Conservation (phyloP, 1,140 invertebrate genomes). For the Drosophila parvula region DNA sequence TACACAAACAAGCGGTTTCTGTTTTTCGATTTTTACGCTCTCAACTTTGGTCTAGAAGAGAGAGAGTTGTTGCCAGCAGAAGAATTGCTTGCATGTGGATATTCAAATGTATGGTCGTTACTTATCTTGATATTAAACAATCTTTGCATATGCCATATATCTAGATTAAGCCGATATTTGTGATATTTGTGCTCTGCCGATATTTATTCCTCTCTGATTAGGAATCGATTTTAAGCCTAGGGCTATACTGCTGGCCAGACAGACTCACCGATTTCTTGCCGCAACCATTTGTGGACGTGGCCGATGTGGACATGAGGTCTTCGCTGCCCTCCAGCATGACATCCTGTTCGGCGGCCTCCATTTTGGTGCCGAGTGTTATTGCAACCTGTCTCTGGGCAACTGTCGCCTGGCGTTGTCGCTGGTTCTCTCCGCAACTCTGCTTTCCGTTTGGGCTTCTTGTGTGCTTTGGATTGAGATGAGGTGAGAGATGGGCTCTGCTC, state of each 20-base stretch:
- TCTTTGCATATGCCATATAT: no score
- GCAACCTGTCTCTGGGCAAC: constrained; percentile 5
- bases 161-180: no score
- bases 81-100: no score
- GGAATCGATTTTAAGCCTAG: neutral
- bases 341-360: constrained; percentile 67
- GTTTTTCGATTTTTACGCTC: no score
- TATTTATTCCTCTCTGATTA: neutral
- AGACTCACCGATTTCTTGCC: constrained; percentile 68
- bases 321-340: constrained; percentile 54
- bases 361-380: constrained; percentile 13
- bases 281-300: constrained; percentile 69
- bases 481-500: constrained; percentile 36
- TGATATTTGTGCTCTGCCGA: neutral
- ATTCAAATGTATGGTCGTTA: no score
- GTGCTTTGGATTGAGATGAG: constrained; percentile 29
- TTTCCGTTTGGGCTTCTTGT: constrained; percentile 17
- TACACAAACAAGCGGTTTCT: no score
- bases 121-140: no score
- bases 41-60: no score
- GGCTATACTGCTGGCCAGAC: neutral
- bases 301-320: constrained; percentile 72
- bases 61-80: no score
- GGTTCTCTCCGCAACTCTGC: constrained; percentile 9
- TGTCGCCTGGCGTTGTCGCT: constrained; percentile 11